Conservation (phyloP, 2,888 invertebrate genomes). For the Drosophila paucipuncta region DNA sequence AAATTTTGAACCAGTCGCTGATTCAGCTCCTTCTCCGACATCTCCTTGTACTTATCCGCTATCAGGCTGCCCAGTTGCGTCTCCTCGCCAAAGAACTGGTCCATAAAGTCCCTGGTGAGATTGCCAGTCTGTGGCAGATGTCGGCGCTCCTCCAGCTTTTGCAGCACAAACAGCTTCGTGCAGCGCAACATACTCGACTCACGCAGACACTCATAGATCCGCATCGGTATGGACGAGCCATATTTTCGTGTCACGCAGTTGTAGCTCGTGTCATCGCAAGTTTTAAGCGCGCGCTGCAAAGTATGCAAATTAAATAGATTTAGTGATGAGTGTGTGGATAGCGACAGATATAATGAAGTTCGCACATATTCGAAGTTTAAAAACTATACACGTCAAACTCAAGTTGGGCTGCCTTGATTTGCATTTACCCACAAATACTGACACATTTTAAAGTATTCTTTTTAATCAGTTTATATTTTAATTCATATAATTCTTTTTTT, state of each 20-base stretch:
- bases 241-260: constrained; percentile 80
- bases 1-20: constrained; percentile 86
- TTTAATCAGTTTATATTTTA: background rate
- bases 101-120: constrained; percentile 83
- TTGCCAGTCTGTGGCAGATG: constrained; percentile 75
- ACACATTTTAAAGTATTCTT: background rate
- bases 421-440: background rate
- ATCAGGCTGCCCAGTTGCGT: constrained; percentile 78
- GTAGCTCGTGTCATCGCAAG: constrained; percentile 46
- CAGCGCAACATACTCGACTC: constrained; percentile 86
- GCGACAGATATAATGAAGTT: background rate
- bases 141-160: constrained; percentile 85
- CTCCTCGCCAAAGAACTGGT: constrained; percentile 82
- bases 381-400: background rate
- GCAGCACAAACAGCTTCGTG: constrained; percentile 87
- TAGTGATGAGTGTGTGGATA: background rate
- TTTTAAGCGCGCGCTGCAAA: constrained; percentile 53
- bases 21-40: constrained; percentile 86
- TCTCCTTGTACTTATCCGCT: constrained; percentile 86
- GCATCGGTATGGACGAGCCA: constrained; percentile 83
- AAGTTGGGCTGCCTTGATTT: background rate
- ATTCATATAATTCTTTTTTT: background rate
- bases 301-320: constrained; percentile 43
- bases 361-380: background rate
- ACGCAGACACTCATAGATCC: constrained; percentile 84